Evolutionary conservation across 2,888 invertebrate species (phyloP).

Genomic region (Chymomyza amoena): DNA sequence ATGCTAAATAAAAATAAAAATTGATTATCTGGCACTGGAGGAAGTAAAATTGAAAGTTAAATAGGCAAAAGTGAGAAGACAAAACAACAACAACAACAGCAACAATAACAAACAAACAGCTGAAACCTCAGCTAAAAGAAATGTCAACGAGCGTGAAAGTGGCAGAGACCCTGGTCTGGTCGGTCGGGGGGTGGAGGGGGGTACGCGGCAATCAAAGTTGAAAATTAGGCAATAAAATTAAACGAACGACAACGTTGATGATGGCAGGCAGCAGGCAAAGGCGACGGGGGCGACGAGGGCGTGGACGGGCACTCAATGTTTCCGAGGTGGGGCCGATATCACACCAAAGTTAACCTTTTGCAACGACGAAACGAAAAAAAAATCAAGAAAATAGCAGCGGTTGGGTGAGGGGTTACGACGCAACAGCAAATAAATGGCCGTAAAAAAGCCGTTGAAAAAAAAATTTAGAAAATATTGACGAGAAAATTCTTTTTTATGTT

Average conservation of each 20-base stretch:
- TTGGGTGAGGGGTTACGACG: neutral
- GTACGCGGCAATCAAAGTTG: conserved; percentile 64
- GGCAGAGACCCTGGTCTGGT: conserved; percentile 5
- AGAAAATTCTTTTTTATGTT: too few relatives aligned
- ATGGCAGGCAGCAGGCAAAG: neutral
- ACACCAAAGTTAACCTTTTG: neutral
- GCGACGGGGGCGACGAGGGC: neutral
- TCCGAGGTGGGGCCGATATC: neutral
- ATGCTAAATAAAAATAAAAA: conserved; percentile 66
- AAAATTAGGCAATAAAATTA: conserved; percentile 72
- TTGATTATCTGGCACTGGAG: conserved; percentile 53
- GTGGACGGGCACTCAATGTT: neutral
- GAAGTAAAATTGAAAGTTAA: conserved; percentile 53
- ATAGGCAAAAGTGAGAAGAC: conserved; percentile 18
- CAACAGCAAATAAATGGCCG: conserved; percentile 30
- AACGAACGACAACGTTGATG: conserved; percentile 55
- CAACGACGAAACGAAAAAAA: neutral
- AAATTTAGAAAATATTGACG: conserved; percentile 34
- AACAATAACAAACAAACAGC: conserved; percentile 23
- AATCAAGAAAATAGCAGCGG: neutral
- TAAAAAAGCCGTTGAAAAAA: conserved; percentile 52
- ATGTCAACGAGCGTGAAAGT: conserved; percentile 69
- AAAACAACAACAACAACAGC: conserved; percentile 24
- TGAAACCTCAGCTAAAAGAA: conserved; percentile 32
- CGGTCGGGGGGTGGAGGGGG: neutral